phyloP scores from a whole-genome alignment of 2,888 invertebrate species.

The Coelinius sp. region DNA sequence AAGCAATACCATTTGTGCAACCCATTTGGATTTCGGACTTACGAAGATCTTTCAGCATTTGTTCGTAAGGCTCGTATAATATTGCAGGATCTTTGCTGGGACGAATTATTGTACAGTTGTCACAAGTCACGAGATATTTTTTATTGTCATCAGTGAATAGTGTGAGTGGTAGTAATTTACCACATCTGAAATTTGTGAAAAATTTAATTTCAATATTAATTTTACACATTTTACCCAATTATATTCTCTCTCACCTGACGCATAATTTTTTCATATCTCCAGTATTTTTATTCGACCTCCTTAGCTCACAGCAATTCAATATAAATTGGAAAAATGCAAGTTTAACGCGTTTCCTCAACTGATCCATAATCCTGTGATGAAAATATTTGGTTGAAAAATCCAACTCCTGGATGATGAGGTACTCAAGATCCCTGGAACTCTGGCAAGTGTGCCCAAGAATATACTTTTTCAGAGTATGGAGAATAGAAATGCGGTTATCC shows the following conservation, averaged over 20 bases:
- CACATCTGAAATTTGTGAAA: constrained; percentile 40
- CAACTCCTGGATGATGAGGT: constrained; percentile 80
- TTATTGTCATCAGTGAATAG: constrained; percentile 32
- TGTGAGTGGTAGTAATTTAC: constrained; percentile 42
- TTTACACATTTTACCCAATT: no score
- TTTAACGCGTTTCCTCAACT: constrained; percentile 73
- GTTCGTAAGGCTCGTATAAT: constrained; percentile 76
- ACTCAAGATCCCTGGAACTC: constrained; percentile 75
- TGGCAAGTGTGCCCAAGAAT: constrained; percentile 75
- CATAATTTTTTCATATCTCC: neutral
- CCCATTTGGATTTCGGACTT: constrained; percentile 70
- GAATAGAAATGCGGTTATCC: constrained; percentile 72
- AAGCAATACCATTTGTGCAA: constrained; percentile 74
- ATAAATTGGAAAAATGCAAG: constrained; percentile 50
- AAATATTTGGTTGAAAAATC: constrained; percentile 79
- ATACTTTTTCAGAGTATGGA: constrained; percentile 79
- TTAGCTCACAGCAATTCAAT: constrained; percentile 38
- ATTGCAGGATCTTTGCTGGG: constrained; percentile 47
- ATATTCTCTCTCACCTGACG: constrained; percentile 25
- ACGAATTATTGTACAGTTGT: constrained; percentile 44
- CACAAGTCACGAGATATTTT: constrained; percentile 41
- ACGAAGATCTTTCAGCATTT: constrained; percentile 82
- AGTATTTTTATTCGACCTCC: neutral
- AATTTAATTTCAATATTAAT: neutral
- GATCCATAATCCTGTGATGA: constrained; percentile 75